These are phyloP conservation scores for Trachelus tabidus DNA, from an alignment of 2,888 invertebrate genomes.

Conservation along the genomic window DNA sequence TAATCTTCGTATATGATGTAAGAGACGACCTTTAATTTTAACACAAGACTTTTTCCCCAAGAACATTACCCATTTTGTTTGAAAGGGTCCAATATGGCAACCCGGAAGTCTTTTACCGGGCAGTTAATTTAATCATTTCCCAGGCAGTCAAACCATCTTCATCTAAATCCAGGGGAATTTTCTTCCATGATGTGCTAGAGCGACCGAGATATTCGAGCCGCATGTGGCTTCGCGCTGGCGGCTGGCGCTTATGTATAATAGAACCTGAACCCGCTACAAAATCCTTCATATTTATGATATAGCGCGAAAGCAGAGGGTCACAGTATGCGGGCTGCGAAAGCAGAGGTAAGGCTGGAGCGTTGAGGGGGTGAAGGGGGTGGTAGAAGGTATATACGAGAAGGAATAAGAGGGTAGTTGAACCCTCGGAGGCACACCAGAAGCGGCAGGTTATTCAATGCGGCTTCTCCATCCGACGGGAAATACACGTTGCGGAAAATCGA, in stretches of 20 bases:
- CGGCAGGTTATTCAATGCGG: not conserved
- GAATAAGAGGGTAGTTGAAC: not conserved
- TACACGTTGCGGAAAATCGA: not conserved
- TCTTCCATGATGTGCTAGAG: not conserved
- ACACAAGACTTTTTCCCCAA: not conserved
- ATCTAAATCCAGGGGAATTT: not conserved
- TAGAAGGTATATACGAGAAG: not conserved
- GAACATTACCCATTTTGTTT: too few species aligned
- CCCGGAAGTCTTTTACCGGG: not conserved
- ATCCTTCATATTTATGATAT: not conserved
- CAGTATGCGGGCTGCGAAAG: too few species aligned
- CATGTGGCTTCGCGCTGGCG: not conserved
- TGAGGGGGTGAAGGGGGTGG: not conserved
- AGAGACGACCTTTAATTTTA: not conserved
- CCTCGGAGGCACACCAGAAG: not conserved
- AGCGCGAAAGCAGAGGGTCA: not conserved
- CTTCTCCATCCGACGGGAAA: not conserved
- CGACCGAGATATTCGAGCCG: not conserved
- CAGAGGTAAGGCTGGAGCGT: not conserved
- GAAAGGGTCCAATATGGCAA: not conserved
- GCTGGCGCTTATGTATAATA: slow-evolving; percentile 15
- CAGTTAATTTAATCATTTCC: not conserved
- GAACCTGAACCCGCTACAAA: not conserved
- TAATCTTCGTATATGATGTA: not conserved
- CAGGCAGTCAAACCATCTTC: not conserved